These are phyloP conservation scores for Ophion ellenae DNA, from an alignment of 2,888 invertebrate species.

Conservation along the genomic window DNA sequence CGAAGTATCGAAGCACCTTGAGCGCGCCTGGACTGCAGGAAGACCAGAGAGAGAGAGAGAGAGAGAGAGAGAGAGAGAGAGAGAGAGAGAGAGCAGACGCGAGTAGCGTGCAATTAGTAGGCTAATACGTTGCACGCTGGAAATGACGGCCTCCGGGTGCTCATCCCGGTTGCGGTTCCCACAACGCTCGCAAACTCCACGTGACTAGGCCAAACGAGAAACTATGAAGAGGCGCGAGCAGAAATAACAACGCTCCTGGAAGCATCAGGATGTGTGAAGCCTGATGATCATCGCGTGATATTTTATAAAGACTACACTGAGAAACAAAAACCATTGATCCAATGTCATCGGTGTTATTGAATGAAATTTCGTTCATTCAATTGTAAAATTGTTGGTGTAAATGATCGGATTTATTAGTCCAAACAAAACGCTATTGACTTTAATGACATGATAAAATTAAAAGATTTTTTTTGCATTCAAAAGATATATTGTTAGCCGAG, in stretches of 20 bases:
- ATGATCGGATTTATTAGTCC: too few species aligned
- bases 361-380: too few species aligned
- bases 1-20: not conserved
- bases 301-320: too few species aligned
- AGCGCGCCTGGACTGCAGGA: not conserved
- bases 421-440: too few species aligned
- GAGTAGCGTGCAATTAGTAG: constrained; percentile 68
- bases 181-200: constrained; percentile 38
- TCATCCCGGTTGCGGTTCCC: constrained; percentile 63
- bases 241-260: not conserved
- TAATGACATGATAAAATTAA: too few species aligned
- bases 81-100: constrained; percentile 9
- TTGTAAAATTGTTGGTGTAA: too few species aligned
- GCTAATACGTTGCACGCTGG: constrained; percentile 66
- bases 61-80: not conserved
- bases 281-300: too few species aligned
- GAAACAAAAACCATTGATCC: too few species aligned
- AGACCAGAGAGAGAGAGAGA: constrained; percentile 21
- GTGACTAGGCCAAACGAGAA: constrained; percentile 62
- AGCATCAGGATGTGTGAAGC: not conserved
- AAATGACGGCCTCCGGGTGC: constrained; percentile 40
- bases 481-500: too few species aligned
- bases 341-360: too few species aligned
- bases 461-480: too few species aligned
- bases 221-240: not conserved